Evolutionary conservation across 2,888 invertebrate species (phyloP).

Genomic region (Ptychoptera contaminata): DNA sequence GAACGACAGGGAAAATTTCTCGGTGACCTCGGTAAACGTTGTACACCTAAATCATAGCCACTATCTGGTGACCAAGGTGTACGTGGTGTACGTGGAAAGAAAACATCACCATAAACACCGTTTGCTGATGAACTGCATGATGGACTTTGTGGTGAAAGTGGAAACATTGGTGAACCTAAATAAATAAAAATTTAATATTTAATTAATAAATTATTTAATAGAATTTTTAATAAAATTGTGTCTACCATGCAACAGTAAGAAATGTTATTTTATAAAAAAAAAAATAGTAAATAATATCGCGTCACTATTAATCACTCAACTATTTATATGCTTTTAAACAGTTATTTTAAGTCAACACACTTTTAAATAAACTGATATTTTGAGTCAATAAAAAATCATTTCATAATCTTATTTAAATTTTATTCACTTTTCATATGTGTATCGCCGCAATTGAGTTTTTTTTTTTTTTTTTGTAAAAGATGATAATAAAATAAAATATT

Average conservation of each 20-base stretch:
- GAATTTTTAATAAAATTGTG: not conserved
- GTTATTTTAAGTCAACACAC: too few relatives aligned
- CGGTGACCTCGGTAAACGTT: slow-evolving; percentile 19
- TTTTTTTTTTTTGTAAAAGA: too few relatives aligned
- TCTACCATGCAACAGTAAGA: not conserved
- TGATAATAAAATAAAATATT: too few relatives aligned
- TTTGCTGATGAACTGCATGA: slow-evolving; percentile 19
- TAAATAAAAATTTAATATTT: not conserved
- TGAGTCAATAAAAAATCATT: too few relatives aligned
- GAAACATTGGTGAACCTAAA: slow-evolving; percentile 27
- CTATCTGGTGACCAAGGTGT: slow-evolving; percentile 25
- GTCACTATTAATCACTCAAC: too few relatives aligned
- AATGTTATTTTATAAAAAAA: not conserved
- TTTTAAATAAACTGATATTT: too few relatives aligned
- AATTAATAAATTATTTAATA: not conserved
- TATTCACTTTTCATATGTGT: too few relatives aligned
- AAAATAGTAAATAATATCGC: not conserved
- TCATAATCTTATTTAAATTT: too few relatives aligned
- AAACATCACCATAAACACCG: slow-evolving; percentile 19
- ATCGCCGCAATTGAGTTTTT: too few relatives aligned
- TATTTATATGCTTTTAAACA: too few relatives aligned
- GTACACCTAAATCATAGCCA: slow-evolving; percentile 20
- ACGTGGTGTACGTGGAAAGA: slow-evolving; percentile 25
- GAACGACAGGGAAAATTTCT: slow-evolving; percentile 26
- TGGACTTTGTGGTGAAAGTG: slow-evolving; percentile 30